Conservation (phyloP, 2,113 vertebrate species). For the Coregonus clupeaformis region DNA sequence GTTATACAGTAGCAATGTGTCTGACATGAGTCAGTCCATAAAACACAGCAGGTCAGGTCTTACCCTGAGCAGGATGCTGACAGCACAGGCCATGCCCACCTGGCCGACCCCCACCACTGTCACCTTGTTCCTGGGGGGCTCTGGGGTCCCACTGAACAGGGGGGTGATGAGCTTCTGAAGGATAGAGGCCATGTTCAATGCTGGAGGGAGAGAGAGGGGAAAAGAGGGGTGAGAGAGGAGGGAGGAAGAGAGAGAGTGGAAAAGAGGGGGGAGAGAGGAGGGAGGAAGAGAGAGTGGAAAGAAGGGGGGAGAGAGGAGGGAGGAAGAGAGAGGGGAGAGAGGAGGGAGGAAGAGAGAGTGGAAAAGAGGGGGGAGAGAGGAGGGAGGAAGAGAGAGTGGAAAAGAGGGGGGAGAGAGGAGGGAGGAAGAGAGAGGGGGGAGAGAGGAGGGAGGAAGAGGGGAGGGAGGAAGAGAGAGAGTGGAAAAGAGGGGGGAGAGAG, state of each 20-base stretch:
- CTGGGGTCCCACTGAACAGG: conserved; percentile 43
- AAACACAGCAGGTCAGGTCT: conserved; percentile 30
- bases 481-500: not conserved
- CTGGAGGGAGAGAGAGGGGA: conserved; percentile 16
- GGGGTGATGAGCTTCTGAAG: conserved; percentile 83
- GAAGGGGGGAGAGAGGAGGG: not conserved
- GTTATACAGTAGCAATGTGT: too few relatives aligned
- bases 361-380: not conserved
- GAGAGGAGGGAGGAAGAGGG: not conserved
- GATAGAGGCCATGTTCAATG: conserved; percentile 79
- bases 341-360: not conserved
- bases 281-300: not conserved
- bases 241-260: not conserved
- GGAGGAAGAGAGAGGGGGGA: not conserved
- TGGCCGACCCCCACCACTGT: conserved; percentile 92
- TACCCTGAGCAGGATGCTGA: conserved; percentile 89
- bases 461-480: not conserved
- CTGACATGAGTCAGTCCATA: too few relatives aligned
- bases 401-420: not conserved
- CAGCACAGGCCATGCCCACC: conserved; percentile 94
- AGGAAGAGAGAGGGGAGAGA: not conserved
- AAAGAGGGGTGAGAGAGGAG: not conserved
- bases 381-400: not conserved
- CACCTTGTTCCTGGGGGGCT: conserved; percentile 83
- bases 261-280: not conserved